Conservation (phyloP, 2,797 vertebrate species). For the Erethizon dorsatum region DNA sequence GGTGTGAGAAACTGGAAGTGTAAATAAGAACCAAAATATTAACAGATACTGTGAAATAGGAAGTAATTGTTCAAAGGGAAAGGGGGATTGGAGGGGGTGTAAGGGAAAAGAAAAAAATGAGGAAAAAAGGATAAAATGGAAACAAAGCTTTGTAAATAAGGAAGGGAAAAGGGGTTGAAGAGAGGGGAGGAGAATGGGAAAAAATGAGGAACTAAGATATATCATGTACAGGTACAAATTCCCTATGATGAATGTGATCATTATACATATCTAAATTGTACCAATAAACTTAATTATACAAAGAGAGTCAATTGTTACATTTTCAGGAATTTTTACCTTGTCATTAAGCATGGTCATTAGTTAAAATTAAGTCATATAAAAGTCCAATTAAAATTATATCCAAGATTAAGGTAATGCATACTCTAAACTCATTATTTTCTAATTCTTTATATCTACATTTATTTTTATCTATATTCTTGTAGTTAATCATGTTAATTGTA, state of each 20-base stretch:
- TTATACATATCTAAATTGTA: background rate
- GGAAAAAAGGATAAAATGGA: background rate
- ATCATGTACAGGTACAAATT: background rate
- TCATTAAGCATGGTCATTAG: background rate
- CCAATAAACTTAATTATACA: background rate
- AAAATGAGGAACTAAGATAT: background rate
- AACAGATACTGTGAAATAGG: background rate
- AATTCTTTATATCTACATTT: constrained; percentile 24
- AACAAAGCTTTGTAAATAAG: background rate
- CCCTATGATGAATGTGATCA: background rate
- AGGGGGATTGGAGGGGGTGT: background rate
- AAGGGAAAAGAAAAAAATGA: background rate
- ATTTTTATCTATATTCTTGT: background rate
- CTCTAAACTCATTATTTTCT: background rate
- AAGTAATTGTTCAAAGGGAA: background rate
- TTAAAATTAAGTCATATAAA: constrained; percentile 26
- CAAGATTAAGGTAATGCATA: background rate
- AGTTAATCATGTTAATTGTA: constrained; percentile 4
- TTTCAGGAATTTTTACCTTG: background rate
- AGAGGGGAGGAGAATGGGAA: background rate
- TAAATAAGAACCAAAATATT: background rate
- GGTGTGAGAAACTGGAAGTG: background rate
- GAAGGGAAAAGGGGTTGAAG: background rate
- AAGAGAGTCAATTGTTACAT: background rate
- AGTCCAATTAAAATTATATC: background rate